phyloP scores from a whole-genome alignment of 2,797 vertebrate genomes.

The Lerista edwardsae region DNA sequence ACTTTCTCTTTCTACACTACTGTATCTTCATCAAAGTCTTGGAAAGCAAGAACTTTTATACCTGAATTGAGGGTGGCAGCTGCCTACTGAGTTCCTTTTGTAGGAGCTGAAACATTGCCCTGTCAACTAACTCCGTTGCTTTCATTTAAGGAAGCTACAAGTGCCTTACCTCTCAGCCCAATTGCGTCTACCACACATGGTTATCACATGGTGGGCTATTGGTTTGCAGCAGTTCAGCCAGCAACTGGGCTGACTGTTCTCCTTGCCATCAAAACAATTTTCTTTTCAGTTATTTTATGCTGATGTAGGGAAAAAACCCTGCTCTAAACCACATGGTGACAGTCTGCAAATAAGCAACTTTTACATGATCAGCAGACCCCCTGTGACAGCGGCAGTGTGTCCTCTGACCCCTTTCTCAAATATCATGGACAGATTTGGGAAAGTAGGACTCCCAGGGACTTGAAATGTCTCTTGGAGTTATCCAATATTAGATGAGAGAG shows the following conservation, averaged over 20 bases:
- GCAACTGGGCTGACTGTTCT: neutral
- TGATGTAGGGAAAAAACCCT: neutral
- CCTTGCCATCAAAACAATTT: neutral
- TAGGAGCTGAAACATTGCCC: fast-evolving
- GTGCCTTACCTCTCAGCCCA: constrained; percentile 57
- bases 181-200: neutral
- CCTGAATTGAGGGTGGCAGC: neutral
- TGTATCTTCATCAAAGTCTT: neutral
- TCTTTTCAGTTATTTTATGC: neutral
- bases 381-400: too few relatives aligned
- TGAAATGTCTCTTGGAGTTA: too few relatives aligned
- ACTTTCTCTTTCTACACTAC: neutral
- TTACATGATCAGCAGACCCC: neutral
- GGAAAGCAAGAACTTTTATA: neutral
- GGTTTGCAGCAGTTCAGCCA: too few relatives aligned
- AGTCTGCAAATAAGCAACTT: neutral
- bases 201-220: neutral
- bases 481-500: too few relatives aligned
- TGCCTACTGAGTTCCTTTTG: neutral
- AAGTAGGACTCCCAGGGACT: neutral
- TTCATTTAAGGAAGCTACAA: constrained; percentile 38
- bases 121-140: fast-evolving
- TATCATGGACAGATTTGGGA: neutral
- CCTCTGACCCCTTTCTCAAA: too few relatives aligned
- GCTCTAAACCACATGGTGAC: too few relatives aligned